These are phyloP conservation scores for Umimayanthus kanabou DNA, from an alignment of 92 coral and sea anemone species.

Conservation along the genomic window DNA sequence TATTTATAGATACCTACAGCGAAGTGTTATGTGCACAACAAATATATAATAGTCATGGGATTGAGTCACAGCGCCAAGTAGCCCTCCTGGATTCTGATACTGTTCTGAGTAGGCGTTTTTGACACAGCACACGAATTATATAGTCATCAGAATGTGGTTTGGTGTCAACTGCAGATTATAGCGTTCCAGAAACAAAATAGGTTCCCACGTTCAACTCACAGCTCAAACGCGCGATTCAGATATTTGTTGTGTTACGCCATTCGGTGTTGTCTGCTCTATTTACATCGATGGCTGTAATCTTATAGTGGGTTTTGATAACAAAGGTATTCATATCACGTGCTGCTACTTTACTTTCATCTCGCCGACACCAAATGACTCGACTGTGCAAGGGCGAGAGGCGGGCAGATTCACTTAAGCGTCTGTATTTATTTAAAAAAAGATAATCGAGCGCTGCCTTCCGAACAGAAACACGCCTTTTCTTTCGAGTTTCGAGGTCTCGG, in stretches of 20 bases:
- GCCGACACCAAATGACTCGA: constrained; percentile 16
- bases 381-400: neutral
- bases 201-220: constrained; percentile 15
- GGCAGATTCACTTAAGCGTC: neutral
- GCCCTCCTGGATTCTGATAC: constrained; percentile 9
- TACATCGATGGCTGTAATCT: constrained; percentile 28
- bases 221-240: neutral
- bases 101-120: constrained; percentile 21
- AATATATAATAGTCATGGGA: constrained; percentile 34
- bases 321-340: constrained; percentile 21
- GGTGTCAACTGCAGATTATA: constrained; percentile 30
- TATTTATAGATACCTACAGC: constrained; percentile 45
- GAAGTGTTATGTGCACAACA: constrained; percentile 30
- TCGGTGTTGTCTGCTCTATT: constrained; percentile 7
- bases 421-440: neutral
- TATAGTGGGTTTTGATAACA: constrained; percentile 2
- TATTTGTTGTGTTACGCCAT: constrained; percentile 33
- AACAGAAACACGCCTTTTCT: neutral
- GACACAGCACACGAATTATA: constrained; percentile 20
- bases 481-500: neutral
- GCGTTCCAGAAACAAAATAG: constrained; percentile 1
- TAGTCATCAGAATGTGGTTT: constrained; percentile 13
- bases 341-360: constrained; percentile 18
- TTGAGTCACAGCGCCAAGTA: constrained; percentile 17
- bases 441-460: neutral